Evolutionary conservation across 2,113 vertebrate species (phyloP), one percentile per base, ranked within the genome.

Genomic region (Pithys albifrons): DNA sequence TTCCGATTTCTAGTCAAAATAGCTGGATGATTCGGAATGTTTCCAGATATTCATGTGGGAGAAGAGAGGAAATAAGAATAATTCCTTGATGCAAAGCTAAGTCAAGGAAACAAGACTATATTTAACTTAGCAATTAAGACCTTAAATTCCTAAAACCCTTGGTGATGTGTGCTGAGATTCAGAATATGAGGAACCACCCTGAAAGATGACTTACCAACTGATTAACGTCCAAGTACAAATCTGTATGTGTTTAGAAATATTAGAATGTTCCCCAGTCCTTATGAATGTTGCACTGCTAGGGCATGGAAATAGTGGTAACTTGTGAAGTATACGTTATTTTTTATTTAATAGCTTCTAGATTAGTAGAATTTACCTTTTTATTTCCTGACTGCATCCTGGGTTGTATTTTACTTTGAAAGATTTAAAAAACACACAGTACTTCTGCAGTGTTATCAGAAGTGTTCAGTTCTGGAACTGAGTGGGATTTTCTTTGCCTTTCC

Each of bases 401-500:
- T 43, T 74, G 9, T 51, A 52, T 80, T 86, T 95, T 81, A 33
- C 24, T 82, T 27, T n/a, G 28, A 31, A 12, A 55, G 37, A 62
- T 54, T n/a, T 11, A 74, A 61, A 81, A 82, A 66, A 62, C 16
- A 19, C 67, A 24, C 18, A 29, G 1, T 58, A 19, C 14, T 76
- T 55, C 28, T 39, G 33, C 39, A 62, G 18, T 52, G 28, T 85
- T 88, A 75, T 58, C 39, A 86, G 55, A 39, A 87, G 10, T 35
- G 28, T 62, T 94, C 83, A 84, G 48, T 74, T 41, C 61, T 83
- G 33, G 55, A 78, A 77, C 27, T 3, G 27, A 71, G 45, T 76
- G 81, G 61, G 81, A 88, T 85, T 96, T 37, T 61, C 54, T 89
- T 90, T 95, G 89, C 76, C 61, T 92, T 94, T 41, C 78, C 37